Evolutionary conservation across 2,113 vertebrate genomes (phyloP), one percentile per base, ranked within the genome.

Genomic region (Dasypus novemcinctus): DNA sequence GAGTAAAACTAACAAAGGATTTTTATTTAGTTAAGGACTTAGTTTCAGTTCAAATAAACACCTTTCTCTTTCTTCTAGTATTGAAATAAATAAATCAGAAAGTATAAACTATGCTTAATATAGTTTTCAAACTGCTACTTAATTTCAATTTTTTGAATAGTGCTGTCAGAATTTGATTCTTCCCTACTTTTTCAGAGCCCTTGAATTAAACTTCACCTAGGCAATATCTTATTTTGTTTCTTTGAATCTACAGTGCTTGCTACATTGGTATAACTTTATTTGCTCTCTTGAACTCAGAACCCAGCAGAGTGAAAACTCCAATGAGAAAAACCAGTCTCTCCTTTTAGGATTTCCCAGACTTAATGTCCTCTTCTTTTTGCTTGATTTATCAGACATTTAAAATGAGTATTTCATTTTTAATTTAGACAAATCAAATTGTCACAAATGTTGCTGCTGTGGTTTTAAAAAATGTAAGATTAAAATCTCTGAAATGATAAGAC

Each of bases 361-460:
- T 52, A 75, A 12, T 92, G 94, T 91, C 46, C 43, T 95, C 25
- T 27, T 79, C 81, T 54, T 94, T 94, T 36, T 57, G 91, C 52
- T 93, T 85, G 49, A 7, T 81, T 7, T 59, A 8, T 54, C 15
- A 59, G 33, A 38, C 27, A 43, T 33, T 75, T 87, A 27, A 43
- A 74, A 95, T 68, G 3, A 81, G 94, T 11, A 43, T 75, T 75
- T 87, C 25, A 41, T 33, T 68, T 68, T 79, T 71, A 71, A 21
- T 90, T 87, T 52, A 93, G 43, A 38, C 23, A 80, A 1, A 10
- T 82, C 68, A 91, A 95, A 95, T 61, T 59, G 57, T 31, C 84
- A 23, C 23, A 36, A 31, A 93, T 85, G n/a, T 74, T 92, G 2
- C 49, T 96, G 82, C 63, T 38, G 13, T 15, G 31, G 0, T 27